phyloP scores from a whole-genome alignment of 2,113 vertebrate species.

The Odobenus rosmarus region DNA sequence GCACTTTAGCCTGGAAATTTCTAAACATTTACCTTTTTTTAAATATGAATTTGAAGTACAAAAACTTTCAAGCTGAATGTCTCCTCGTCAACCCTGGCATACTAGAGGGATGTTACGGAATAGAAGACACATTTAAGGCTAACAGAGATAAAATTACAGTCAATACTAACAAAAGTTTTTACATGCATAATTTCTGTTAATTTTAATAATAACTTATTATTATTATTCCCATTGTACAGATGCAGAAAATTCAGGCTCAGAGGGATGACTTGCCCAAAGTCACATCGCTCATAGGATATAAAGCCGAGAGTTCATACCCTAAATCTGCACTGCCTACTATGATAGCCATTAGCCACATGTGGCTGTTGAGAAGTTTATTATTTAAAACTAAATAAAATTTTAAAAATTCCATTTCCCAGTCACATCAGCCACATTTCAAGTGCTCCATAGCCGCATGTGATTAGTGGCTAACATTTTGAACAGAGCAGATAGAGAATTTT shows the following conservation, averaged over 20 bases:
- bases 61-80: background rate
- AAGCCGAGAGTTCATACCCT: background rate
- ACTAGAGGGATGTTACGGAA: background rate
- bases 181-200: background rate
- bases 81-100: background rate
- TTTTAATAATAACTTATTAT: slow-evolving; percentile 23
- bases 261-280: background rate
- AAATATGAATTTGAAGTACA: background rate
- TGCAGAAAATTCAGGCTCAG: slow-evolving; percentile 8
- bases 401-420: background rate
- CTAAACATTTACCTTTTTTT: background rate
- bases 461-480: background rate
- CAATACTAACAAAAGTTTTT: background rate
- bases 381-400: background rate
- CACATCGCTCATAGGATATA: background rate
- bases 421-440: background rate
- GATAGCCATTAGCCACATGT: background rate
- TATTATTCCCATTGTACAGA: background rate
- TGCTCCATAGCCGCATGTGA: background rate
- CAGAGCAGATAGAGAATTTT: background rate
- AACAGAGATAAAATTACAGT: background rate
- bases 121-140: background rate
- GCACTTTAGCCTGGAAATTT: background rate
- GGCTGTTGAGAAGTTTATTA: background rate
- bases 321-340: background rate